phyloP scores from a whole-genome alignment of 2,888 invertebrate genomes.

The Noctua janthina region DNA sequence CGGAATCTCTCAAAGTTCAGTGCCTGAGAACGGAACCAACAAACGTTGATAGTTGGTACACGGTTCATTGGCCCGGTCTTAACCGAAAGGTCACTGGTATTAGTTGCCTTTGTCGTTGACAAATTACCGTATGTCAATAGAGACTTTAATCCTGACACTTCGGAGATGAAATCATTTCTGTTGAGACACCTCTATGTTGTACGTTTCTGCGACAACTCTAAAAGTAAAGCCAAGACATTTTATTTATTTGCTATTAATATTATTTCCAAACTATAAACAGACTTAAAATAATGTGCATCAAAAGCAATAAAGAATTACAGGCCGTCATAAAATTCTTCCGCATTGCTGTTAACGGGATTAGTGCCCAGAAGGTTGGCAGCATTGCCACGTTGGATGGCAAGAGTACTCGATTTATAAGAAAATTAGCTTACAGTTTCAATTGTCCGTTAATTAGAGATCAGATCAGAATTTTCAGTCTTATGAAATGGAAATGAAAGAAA shows the following conservation, averaged over 20 bases:
- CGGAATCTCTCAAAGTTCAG: constrained; percentile 8
- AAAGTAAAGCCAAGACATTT: not conserved
- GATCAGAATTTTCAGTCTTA: no score
- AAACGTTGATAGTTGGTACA: not conserved
- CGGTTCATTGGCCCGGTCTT: constrained; percentile 26
- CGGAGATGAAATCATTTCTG: not conserved
- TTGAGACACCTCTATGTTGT: not conserved
- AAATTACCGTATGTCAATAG: not conserved
- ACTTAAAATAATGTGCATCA: not conserved
- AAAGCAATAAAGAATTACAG: not conserved
- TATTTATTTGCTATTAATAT: not conserved
- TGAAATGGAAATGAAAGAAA: no score
- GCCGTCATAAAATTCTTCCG: not conserved
- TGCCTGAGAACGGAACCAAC: constrained; percentile 11
- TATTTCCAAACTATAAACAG: not conserved
- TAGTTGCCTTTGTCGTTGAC: not conserved
- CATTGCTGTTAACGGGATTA: not conserved
- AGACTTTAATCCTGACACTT: not conserved
- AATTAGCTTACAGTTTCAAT: no score
- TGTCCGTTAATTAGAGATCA: no score
- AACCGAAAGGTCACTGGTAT: not conserved
- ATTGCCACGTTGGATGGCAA: no score
- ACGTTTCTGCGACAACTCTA: not conserved
- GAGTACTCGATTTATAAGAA: no score
- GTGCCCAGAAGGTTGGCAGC: not conserved